Evolutionary conservation across 1,140 invertebrate genomes (phyloP).

Genomic region (Dendrolimus punctatus): DNA sequence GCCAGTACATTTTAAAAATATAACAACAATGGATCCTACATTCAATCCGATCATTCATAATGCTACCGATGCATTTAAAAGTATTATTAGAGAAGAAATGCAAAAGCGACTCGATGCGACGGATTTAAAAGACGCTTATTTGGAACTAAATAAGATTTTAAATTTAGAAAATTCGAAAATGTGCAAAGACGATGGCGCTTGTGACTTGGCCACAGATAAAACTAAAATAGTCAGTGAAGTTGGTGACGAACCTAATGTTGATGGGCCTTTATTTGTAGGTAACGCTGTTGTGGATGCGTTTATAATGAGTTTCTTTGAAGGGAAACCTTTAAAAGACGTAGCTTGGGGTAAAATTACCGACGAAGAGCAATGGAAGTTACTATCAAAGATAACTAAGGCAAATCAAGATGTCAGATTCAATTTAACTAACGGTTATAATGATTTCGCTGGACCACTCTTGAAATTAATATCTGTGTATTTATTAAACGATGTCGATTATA

Average conservation of each 20-base stretch:
- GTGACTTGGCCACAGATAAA: constrained; percentile 30
- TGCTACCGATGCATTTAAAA: constrained; percentile 22
- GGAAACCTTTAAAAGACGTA: constrained; percentile 28
- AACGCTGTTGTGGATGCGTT: constrained; percentile 47
- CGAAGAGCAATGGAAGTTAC: constrained; percentile 26
- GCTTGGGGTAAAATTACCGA: constrained; percentile 43
- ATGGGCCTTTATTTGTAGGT: constrained; percentile 36
- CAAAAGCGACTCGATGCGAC: constrained; percentile 26
- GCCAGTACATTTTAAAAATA: constrained; percentile 24
- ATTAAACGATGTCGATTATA: constrained; percentile 16
- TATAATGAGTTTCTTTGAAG: constrained; percentile 56
- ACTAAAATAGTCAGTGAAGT: constrained; percentile 30
- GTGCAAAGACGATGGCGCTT: constrained; percentile 30
- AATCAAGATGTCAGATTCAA: constrained; percentile 42
- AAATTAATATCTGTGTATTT: constrained; percentile 36
- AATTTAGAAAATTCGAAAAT: constrained; percentile 34
- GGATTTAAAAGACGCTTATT: constrained; percentile 28
- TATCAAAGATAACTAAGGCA: constrained; percentile 36
- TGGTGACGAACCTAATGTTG: constrained; percentile 38
- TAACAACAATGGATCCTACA: constrained; percentile 34
- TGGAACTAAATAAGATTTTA: constrained; percentile 34
- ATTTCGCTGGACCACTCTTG: constrained; percentile 34
- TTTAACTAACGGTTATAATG: constrained; percentile 31
- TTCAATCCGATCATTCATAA: constrained; percentile 44
- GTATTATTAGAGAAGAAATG: constrained; percentile 30